Conservation (phyloP, 2,113 vertebrate genomes). For the Marcusenius ussheri region DNA sequence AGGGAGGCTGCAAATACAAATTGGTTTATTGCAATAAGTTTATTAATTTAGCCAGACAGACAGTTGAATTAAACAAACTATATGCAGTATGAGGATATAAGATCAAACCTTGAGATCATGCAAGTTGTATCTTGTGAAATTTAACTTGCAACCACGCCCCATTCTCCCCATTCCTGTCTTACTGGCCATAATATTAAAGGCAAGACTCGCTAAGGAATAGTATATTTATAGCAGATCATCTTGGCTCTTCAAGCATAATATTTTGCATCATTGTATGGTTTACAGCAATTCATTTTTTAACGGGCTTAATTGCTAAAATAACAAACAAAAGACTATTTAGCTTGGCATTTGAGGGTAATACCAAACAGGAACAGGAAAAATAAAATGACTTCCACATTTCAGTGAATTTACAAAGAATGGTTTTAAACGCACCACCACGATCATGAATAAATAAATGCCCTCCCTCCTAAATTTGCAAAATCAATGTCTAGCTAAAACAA, state of each 20-base stretch:
- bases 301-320: background rate
- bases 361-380: background rate
- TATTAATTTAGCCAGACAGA: background rate
- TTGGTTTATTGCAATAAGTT: background rate
- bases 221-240: background rate
- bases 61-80: background rate
- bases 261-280: background rate
- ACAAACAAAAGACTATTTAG: background rate
- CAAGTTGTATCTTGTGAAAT: background rate
- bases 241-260: background rate
- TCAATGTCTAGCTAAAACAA: background rate
- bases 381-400: background rate
- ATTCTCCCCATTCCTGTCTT: background rate
- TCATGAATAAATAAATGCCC: background rate
- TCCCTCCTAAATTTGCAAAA: background rate
- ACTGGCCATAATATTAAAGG: background rate
- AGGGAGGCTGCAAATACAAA: constrained; percentile 57
- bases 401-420: background rate
- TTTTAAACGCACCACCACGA: background rate
- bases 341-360: background rate
- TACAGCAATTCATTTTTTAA: background rate
- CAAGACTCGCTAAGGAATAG: background rate
- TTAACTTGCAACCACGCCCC: background rate
- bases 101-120: background rate
- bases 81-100: background rate